Percentiles rank a stretch among this genome's conserved stretches.
Conservation (phyloP, 2,888 invertebrate species). For the Apodemia zela region DNA sequence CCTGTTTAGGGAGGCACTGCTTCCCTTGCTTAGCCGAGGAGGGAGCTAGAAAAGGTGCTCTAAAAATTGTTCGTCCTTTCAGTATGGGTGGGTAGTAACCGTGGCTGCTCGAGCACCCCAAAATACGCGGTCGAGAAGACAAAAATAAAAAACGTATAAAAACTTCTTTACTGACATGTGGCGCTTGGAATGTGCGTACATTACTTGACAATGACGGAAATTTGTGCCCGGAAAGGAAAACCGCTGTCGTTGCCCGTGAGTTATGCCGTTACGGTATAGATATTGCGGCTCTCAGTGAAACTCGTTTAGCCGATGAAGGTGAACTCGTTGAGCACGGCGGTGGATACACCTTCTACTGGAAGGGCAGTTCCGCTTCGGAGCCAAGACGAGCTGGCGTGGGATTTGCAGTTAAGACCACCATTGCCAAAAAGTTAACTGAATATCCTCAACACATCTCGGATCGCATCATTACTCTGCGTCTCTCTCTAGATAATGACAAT, state of each 20-base stretch:
- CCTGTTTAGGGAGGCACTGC: no score
- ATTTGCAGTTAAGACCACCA: not conserved
- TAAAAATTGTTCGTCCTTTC: no score
- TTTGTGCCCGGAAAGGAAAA: constrained; percentile 21
- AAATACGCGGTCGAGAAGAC: no score
- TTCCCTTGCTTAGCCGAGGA: no score
- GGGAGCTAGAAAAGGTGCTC: no score
- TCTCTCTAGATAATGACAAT: not conserved
- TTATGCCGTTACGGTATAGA: constrained; percentile 30
- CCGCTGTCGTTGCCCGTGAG: constrained; percentile 30
- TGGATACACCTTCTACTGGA: constrained; percentile 28
- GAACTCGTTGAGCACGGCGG: constrained; percentile 22
- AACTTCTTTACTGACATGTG: not conserved
- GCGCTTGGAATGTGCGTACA: constrained; percentile 29
- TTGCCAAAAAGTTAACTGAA: not conserved
- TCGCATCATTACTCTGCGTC: not conserved
- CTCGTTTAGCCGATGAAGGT: constrained; percentile 30
- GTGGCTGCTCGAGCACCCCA: no score
- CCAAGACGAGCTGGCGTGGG: not conserved
- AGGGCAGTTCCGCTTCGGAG: constrained; percentile 21
- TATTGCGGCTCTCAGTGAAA: constrained; percentile 33
- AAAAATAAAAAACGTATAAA: no score
- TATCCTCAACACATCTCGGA: not conserved
- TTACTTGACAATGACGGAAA: constrained; percentile 2
- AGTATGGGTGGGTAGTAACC: no score